Evolutionary conservation across 2,113 vertebrate genomes (phyloP), one percentile per base, ranked within the genome.

Genomic region (Pithys albifrons): DNA sequence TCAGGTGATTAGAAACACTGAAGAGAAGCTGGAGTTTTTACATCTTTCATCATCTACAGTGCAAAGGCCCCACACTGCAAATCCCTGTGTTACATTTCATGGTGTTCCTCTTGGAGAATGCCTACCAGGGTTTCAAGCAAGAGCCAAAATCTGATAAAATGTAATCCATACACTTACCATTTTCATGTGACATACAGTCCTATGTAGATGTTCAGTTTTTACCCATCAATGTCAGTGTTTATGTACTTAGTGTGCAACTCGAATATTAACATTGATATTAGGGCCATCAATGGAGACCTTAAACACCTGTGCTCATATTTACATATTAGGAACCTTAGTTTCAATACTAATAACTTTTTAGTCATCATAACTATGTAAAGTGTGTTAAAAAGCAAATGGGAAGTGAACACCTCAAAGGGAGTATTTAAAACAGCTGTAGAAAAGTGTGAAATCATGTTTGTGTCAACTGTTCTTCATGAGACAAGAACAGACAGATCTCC

Each of bases 201-300:
- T 82, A 85, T 62, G 25, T 27, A 85, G 62, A 37, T 82, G 24
- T 77, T 91, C 24, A 37, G 33, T 83, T 76, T 45, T 88, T 78
- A 28, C 12, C 43, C 17, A 8, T 59, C 69, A 64, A 52, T 77
- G 31, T 77, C 33, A 33, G 14, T 82, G 41, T 91, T 78, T 54
- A 15, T 45, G 66, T 89, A 48, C 64, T 88, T 88, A 55, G 55
- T 33, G 22, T 31, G 14, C 35, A 69, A 64, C 41, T 83, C 58
- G 85, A 67, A 91, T 85, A 83, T 70, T 91, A 69, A 49, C 39
- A 54, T 35, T 70, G 54, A 85, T 95, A 93, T 91, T 59, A 35
- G 39, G 33, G 70, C 37, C 59, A 28, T 88, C 69, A 55, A 4
- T 17, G 73, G 61, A 86, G 65, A 72, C 24, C 27, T 84, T 88